Percentiles rank a stretch among this genome's conserved stretches.
Conservation (phyloP, 2,888 invertebrate genomes). For the Drosophila seclusa region DNA sequence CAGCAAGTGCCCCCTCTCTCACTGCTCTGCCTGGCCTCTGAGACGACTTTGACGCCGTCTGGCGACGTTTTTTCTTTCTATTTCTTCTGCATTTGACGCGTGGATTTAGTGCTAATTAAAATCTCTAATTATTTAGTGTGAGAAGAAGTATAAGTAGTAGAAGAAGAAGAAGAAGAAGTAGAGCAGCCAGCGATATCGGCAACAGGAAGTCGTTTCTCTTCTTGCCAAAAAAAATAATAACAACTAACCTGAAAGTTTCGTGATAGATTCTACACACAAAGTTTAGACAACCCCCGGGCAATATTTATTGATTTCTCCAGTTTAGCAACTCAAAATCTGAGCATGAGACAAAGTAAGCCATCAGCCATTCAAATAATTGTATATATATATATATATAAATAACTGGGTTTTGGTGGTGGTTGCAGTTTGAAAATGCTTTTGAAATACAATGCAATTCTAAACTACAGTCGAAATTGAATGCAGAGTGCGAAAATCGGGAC, state of each 20-base stretch:
- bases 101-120: constrained; percentile 58
- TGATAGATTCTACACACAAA: no score
- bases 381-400: constrained; percentile 12
- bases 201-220: constrained; percentile 49
- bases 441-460: background rate
- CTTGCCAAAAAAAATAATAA: constrained; percentile 1
- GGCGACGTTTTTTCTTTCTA: constrained; percentile 24
- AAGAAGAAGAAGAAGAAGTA: background rate
- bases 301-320: background rate
- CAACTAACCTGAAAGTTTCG: background rate
- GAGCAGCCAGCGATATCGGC: constrained; percentile 9
- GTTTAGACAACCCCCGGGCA: background rate
- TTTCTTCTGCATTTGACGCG: constrained; percentile 47
- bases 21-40: constrained; percentile 18
- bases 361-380: background rate
- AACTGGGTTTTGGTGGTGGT: no score
- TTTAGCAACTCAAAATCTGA: background rate
- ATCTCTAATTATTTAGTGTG: constrained; percentile 44
- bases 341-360: background rate
- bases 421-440: constrained; percentile 4
- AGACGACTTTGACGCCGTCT: constrained; percentile 44
- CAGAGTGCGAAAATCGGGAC: background rate
- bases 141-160: constrained; percentile 15
- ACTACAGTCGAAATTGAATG: background rate
- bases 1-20: constrained; percentile 22